Evolutionary conservation across 64 coral and sea anemone species (phyloP).

Genomic region (Anthopleura sola): DNA sequence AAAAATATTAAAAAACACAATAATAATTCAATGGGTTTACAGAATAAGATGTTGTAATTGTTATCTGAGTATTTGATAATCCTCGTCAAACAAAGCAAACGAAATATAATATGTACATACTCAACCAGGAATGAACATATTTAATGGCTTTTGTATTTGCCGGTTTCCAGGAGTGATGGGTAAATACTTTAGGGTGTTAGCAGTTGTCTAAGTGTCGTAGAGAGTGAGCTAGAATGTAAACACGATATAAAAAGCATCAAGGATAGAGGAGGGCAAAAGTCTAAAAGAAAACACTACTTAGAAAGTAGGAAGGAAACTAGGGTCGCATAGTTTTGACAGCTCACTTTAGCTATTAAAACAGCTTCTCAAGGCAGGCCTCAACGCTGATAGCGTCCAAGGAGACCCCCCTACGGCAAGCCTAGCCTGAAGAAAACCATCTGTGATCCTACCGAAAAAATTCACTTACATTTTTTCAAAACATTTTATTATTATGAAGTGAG

Average conservation of each 20-base stretch:
- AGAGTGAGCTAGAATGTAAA: not conserved
- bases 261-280: too few relatives aligned
- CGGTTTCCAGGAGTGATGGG: not conserved
- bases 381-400: not conserved
- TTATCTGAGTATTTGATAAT: constrained; percentile 1
- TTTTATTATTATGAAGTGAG: not conserved
- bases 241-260: too few relatives aligned
- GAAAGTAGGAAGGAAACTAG: too few relatives aligned
- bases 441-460: not conserved
- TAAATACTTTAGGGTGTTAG: not conserved
- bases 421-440: not conserved
- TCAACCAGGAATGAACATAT: not conserved
- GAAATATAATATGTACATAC: constrained; percentile 1
- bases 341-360: too few relatives aligned
- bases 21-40: not conserved
- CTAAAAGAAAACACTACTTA: too few relatives aligned
- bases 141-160: not conserved
- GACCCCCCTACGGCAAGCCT: not conserved
- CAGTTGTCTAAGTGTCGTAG: not conserved
- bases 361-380: too few relatives aligned
- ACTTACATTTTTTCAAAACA: not conserved
- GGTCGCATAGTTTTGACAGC: too few relatives aligned
- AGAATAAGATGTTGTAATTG: not conserved
- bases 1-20: not conserved
- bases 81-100: not conserved